Percentiles rank a stretch among this genome's conserved stretches.
Conservation (phyloP, 2,888 invertebrate species). For the Callyntrura sp. region DNA sequence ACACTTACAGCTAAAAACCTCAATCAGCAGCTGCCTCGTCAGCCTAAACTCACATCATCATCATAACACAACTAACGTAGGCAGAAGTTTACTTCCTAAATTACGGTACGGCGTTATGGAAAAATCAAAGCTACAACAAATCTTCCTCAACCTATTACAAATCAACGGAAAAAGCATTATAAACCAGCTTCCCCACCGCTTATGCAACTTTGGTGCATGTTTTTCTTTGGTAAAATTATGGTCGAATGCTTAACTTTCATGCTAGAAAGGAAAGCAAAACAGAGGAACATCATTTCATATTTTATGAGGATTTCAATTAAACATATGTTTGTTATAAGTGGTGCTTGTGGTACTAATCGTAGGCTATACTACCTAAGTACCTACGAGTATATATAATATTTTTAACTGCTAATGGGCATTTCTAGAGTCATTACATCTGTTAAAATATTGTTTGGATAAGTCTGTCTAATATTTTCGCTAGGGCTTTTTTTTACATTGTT, state of each 20-base stretch:
- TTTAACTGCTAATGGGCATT: slow-evolving; percentile 26
- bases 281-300: neutral
- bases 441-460: slow-evolving; percentile 35
- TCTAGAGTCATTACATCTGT: slow-evolving; percentile 16
- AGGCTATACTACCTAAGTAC: neutral
- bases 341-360: neutral
- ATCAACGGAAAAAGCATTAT: slow-evolving; percentile 39
- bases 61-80: neutral
- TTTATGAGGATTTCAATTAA: slow-evolving; percentile 29
- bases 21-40: slow-evolving; percentile 31
- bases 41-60: neutral
- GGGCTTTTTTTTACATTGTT: neutral
- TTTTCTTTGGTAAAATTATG: neutral
- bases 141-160: slow-evolving; percentile 47
- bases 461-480: slow-evolving; percentile 1
- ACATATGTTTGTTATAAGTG: neutral
- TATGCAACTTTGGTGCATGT: neutral
- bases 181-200: slow-evolving; percentile 13
- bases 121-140: slow-evolving; percentile 52
- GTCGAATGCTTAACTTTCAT: neutral
- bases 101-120: slow-evolving; percentile 59
- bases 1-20: slow-evolving; percentile 14
- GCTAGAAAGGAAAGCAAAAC: slow-evolving; percentile 8
- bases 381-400: neutral
- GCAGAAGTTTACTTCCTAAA: slow-evolving; percentile 36